Conservation (phyloP, 2,797 vertebrate species). For the Nannoperca obscura region DNA sequence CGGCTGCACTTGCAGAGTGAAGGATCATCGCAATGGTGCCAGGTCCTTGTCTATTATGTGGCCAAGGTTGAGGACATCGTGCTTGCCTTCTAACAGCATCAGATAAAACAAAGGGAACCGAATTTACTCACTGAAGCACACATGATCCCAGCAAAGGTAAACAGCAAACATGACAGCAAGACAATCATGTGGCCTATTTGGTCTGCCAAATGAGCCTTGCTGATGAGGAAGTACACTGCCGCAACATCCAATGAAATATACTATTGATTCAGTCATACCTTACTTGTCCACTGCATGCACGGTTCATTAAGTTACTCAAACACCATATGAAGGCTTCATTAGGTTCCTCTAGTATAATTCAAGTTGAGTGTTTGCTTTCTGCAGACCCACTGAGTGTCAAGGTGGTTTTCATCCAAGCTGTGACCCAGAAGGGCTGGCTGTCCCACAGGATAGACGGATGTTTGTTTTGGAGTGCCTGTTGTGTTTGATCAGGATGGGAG, state of each 20-base stretch:
- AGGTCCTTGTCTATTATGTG: constrained; percentile 32
- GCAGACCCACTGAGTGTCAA: constrained; percentile 62
- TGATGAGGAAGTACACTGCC: constrained; percentile 39
- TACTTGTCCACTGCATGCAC: constrained; percentile 20
- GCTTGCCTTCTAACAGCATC: background rate
- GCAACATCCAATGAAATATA: constrained; percentile 38
- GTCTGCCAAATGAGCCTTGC: constrained; percentile 47
- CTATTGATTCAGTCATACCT: constrained; percentile 64
- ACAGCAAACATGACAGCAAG: constrained; percentile 21
- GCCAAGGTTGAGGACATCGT: constrained; percentile 18
- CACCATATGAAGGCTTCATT: constrained; percentile 62
- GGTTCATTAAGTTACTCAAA: constrained; percentile 62
- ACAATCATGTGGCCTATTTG: constrained; percentile 2
- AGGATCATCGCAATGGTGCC: constrained; percentile 39
- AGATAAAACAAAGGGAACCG: constrained; percentile 6
- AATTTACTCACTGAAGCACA: background rate
- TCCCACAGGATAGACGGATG: constrained; percentile 56
- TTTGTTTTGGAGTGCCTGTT: constrained; percentile 76
- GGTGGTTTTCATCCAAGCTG: constrained; percentile 62
- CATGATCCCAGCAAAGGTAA: constrained; percentile 8
- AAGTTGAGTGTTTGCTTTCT: constrained; percentile 54
- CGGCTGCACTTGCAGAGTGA: constrained; percentile 4
- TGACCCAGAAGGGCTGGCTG: constrained; percentile 63
- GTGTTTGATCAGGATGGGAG: constrained; percentile 70
- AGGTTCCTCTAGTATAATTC: constrained; percentile 58